Evolutionary conservation across 2,113 vertebrate species (phyloP).

Genomic region (Patagioenas fasciata): DNA sequence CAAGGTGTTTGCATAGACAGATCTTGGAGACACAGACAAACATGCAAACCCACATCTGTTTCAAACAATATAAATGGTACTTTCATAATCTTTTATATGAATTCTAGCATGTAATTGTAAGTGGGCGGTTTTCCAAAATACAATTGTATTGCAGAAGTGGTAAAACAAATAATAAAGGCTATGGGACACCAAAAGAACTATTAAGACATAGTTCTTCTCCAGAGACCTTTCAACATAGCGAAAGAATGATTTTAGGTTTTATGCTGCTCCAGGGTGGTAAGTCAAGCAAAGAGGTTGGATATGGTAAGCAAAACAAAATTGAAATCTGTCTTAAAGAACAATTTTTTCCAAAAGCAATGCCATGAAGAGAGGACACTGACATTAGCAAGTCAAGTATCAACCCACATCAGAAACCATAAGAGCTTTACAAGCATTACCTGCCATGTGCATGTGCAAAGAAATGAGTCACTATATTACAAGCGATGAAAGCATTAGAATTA

Average conservation of each 20-base stretch:
- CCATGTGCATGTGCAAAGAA: neutral
- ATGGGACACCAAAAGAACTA: neutral
- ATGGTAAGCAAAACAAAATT: neutral
- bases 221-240: neutral
- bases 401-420: neutral
- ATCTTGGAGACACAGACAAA: neutral
- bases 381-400: neutral
- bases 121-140: neutral
- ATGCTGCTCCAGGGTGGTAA: neutral
- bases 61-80: neutral
- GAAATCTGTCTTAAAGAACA: neutral
- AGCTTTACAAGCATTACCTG: neutral
- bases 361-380: neutral
- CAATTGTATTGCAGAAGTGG: neutral
- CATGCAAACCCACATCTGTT: neutral
- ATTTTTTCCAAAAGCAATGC: neutral
- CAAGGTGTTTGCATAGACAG: neutral
- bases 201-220: neutral
- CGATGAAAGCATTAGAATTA: neutral
- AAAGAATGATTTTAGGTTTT: conserved; percentile 1
- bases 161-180: neutral
- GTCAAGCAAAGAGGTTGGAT: neutral
- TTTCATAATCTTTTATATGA: neutral
- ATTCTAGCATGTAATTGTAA: neutral
- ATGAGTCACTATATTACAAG: neutral